Percentiles rank a stretch among this genome's conserved stretches.
These are phyloP conservation scores for Varecia variegata DNA, from an alignment of 2,797 vertebrate species.

Conservation along the genomic window DNA sequence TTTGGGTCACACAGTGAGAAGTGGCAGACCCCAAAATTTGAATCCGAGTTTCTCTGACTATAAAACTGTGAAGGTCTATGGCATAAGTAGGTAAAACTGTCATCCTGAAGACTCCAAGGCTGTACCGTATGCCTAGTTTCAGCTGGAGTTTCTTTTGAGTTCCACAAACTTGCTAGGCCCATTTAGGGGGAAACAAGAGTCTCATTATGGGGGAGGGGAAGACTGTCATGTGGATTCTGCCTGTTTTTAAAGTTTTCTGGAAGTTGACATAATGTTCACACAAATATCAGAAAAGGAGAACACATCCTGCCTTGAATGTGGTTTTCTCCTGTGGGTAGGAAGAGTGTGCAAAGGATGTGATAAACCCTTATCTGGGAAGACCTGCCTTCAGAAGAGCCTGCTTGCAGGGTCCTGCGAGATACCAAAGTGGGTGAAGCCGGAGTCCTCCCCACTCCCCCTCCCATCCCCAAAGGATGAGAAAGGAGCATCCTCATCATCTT, in stretches of 20 bases:
- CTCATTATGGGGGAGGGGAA: not conserved
- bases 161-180: not conserved
- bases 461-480: not conserved
- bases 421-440: not conserved
- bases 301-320: not conserved
- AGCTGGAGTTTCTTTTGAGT: not conserved
- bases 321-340: constrained; percentile 5
- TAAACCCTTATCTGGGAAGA: constrained; percentile 64
- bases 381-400: not conserved
- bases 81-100: not conserved
- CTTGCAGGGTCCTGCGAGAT: constrained; percentile 17
- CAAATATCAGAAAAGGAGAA: not conserved
- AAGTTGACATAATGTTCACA: not conserved
- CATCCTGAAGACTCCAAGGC: not conserved
- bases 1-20: not conserved
- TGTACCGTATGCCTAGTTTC: not conserved
- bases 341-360: constrained; percentile 35
- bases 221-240: not conserved
- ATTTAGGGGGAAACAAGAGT: not conserved
- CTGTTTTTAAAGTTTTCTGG: not conserved
- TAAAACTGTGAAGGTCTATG: not conserved
- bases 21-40: not conserved
- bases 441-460: not conserved
- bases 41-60: not conserved
- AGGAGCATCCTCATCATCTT: not conserved